phyloP scores from a whole-genome alignment of 2,113 vertebrate species.

The Murina feae region DNA sequence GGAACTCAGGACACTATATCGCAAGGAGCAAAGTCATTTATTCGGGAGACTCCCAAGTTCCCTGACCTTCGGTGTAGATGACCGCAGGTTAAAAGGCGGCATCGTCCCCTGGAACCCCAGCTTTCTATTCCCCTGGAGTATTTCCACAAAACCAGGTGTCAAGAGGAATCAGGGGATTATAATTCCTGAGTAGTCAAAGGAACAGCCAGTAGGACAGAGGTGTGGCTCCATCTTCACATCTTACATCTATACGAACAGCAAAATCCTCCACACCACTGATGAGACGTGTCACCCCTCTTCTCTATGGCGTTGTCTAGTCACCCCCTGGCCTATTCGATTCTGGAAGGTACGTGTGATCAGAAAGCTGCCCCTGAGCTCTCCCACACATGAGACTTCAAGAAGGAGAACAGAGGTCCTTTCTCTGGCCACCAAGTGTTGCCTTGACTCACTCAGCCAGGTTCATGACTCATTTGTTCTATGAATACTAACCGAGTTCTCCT shows the following conservation, averaged over 20 bases:
- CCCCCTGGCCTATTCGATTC: background rate
- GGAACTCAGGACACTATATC: background rate
- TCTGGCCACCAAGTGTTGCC: background rate
- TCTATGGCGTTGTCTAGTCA: background rate
- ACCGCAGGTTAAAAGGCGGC: background rate
- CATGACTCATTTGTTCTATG: background rate
- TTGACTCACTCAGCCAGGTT: background rate
- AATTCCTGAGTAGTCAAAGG: background rate
- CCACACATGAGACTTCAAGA: background rate
- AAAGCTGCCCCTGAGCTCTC: background rate
- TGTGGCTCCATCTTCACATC: background rate
- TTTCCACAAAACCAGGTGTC: constrained; percentile 18
- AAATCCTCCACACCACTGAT: background rate
- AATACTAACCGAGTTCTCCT: background rate
- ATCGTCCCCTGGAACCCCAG: background rate
- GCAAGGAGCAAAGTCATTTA: constrained; percentile 19
- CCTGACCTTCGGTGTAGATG: background rate
- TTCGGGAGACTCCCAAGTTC: background rate
- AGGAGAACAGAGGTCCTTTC: background rate
- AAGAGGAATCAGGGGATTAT: background rate
- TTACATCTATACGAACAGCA: background rate
- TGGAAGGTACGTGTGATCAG: background rate
- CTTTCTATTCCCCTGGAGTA: background rate
- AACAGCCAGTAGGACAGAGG: background rate
- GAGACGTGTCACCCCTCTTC: background rate